A percentile compares a stretch with the other conserved stretches of the same genome.
These are phyloP conservation scores for Zaprionus ornatus DNA, from an alignment of 1,140 invertebrate species.

Conservation along the genomic window DNA sequence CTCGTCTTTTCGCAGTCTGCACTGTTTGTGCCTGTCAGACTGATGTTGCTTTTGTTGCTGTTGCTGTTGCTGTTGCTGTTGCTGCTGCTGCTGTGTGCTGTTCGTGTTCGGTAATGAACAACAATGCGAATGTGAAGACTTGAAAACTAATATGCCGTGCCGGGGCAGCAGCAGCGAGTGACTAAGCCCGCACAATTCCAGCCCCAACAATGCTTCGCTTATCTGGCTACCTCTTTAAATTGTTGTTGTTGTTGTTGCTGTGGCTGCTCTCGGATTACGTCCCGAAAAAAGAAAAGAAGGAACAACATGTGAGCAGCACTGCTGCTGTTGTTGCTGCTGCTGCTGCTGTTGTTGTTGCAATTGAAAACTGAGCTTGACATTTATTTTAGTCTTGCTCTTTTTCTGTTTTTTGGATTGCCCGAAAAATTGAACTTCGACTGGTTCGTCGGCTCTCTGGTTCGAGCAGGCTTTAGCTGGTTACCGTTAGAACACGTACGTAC, in stretches of 20 bases:
- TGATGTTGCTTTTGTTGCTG: constrained; percentile 5
- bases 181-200: constrained; percentile 67
- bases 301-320: constrained; percentile 32
- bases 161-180: constrained; percentile 39
- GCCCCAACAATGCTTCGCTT: constrained; percentile 22
- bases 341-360: constrained; percentile 48
- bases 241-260: constrained; percentile 31
- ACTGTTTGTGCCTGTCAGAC: not conserved
- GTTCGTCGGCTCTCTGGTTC: constrained; percentile 42
- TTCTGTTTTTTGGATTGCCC: constrained; percentile 61
- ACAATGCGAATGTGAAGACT: constrained; percentile 51
- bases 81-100: constrained; percentile 22
- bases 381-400: constrained; percentile 50
- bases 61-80: constrained; percentile 18
- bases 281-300: constrained; percentile 26
- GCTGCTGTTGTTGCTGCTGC: not conserved
- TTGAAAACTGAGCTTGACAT: constrained; percentile 78
- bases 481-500: constrained; percentile 64
- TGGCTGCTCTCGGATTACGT: constrained; percentile 68
- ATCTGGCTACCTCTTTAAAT: constrained; percentile 49
- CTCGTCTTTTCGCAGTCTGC: constrained; percentile 18
- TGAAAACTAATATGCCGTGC: constrained; percentile 74
- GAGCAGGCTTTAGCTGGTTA: constrained; percentile 65
- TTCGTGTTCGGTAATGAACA: constrained; percentile 54
- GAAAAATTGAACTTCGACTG: constrained; percentile 68